Percentiles rank a stretch among this genome's conserved stretches.
Evolutionary conservation across 2,888 invertebrate genomes (phyloP).

Genomic region (Pandemis cinnamomeana): DNA sequence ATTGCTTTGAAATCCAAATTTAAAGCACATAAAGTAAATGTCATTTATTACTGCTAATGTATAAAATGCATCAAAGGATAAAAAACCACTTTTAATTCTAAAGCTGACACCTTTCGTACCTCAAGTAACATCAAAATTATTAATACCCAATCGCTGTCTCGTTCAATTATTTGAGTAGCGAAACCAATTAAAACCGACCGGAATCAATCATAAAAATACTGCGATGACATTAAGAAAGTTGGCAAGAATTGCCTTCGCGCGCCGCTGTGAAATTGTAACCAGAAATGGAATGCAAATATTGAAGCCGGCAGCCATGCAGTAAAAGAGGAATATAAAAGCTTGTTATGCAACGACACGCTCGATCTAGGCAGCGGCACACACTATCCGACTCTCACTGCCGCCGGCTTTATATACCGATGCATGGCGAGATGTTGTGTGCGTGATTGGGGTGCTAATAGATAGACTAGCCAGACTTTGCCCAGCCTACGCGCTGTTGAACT

Average conservation of each 20-base stretch:
- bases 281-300: slow-evolving; percentile 80
- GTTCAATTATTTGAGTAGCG: slow-evolving; percentile 8
- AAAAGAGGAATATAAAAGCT: slow-evolving; percentile 59
- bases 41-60: no score
- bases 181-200: slow-evolving; percentile 34
- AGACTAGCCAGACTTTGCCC: slow-evolving; percentile 9
- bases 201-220: slow-evolving; percentile 57
- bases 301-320: slow-evolving; percentile 66
- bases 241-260: slow-evolving; percentile 63
- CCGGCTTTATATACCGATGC: slow-evolving; percentile 2
- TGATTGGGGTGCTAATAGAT: slow-evolving; percentile 24
- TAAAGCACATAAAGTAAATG: no score
- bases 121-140: neutral
- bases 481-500: neutral
- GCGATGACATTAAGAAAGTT: slow-evolving; percentile 63
- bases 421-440: slow-evolving; percentile 15
- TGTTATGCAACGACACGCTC: slow-evolving; percentile 74
- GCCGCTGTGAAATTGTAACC: slow-evolving; percentile 61
- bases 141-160: neutral
- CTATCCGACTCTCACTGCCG: slow-evolving; percentile 9
- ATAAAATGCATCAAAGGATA: no score
- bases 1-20: no score
- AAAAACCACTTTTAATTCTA: no score
- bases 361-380: slow-evolving; percentile 49
- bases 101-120: neutral